Percentiles rank a stretch among this genome's conserved stretches.
phyloP scores from a whole-genome alignment of 2,888 invertebrate species.

The Orgyia antiqua region DNA sequence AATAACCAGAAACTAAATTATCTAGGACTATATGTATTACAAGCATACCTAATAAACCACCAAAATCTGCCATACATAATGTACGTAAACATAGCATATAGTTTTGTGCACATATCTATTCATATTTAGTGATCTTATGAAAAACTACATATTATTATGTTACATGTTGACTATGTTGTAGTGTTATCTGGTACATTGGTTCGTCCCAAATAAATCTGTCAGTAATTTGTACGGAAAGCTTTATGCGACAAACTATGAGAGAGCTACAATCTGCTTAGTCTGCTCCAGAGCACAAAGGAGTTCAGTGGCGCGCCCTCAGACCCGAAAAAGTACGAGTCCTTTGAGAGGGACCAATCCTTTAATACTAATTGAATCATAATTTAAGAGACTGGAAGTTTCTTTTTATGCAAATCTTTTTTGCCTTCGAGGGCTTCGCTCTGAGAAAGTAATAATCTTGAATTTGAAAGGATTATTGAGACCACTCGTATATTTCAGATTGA shows the following conservation, averaged over 20 bases:
- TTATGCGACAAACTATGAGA: slow-evolving; percentile 52
- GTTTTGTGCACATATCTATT: too few species aligned
- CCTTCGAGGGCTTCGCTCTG: slow-evolving; percentile 55
- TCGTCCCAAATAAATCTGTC: slow-evolving; percentile 47
- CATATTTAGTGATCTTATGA: too few species aligned
- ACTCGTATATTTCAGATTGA: slow-evolving; percentile 51
- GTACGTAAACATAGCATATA: too few species aligned
- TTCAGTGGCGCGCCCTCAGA: slow-evolving; percentile 51
- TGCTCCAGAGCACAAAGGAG: slow-evolving; percentile 70
- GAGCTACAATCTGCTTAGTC: slow-evolving; percentile 66
- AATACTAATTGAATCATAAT: slow-evolving; percentile 79
- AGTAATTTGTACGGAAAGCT: slow-evolving; percentile 55
- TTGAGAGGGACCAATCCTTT: slow-evolving; percentile 71
- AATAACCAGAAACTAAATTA: too few species aligned
- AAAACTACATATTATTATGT: too few species aligned
- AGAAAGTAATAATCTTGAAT: slow-evolving; percentile 60
- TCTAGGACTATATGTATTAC: too few species aligned
- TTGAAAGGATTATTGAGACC: slow-evolving; percentile 48
- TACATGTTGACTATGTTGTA: too few species aligned
- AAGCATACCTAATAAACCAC: too few species aligned
- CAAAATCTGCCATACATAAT: too few species aligned
- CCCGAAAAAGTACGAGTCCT: slow-evolving; percentile 70
- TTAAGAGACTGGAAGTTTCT: slow-evolving; percentile 71
- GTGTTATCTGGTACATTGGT: too few species aligned
- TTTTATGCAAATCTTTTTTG: slow-evolving; percentile 75